Base-by-base conservation (phyloP, 2,113 vertebrate species). In the Bubo blakistoni region DNA sequence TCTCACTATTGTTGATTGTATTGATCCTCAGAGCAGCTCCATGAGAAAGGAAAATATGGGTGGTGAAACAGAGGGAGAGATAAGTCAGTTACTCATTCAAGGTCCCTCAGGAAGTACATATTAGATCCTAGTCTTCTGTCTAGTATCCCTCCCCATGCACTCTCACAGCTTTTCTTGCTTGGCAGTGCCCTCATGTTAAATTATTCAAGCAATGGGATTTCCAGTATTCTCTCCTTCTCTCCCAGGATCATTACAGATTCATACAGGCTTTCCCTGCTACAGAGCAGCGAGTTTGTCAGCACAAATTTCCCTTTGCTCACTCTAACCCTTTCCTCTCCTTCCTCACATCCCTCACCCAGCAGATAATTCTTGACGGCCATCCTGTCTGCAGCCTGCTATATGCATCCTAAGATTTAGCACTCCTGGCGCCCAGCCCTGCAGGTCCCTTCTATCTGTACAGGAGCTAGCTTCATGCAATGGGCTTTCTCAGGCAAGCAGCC, bases 401-500 rank as follows among this genome's bases (percentile, higher is more conserved):
- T 29, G 61, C 88, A 70, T 51, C 65, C 62, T 85, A 86, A 94
- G 91, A 95, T 96, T 90, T 88, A 95, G 26, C 10, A 65, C 66
- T 79, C 10, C 77, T 97, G 95, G 92, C n/a, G 0, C 51, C 44
- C 54, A 71, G 92, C 91, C 94, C 82, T 65, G 73, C 86, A 83
- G 86, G 94, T 95, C 52, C 52, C 71, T 90, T 77, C 72, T 88
- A 14, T 67, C 46, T 27, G 42, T 32, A 63, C 54, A 92, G 82
- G 71, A 96, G 70, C 62, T 93, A 71, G 82, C 46, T 93, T 96
- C 74, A 42, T 70, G 69, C 52, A 82, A 52, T 54, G 66, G 87
- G 40, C 78, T 86, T 76, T 52, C 81, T 94, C 91, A 94, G 96
- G 90, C 96, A 94, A 91, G 61, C 87, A 86, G 90, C 96, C 97